Conservation (phyloP, 2,797 vertebrate genomes). For the Chaetodon trifasciatus region DNA sequence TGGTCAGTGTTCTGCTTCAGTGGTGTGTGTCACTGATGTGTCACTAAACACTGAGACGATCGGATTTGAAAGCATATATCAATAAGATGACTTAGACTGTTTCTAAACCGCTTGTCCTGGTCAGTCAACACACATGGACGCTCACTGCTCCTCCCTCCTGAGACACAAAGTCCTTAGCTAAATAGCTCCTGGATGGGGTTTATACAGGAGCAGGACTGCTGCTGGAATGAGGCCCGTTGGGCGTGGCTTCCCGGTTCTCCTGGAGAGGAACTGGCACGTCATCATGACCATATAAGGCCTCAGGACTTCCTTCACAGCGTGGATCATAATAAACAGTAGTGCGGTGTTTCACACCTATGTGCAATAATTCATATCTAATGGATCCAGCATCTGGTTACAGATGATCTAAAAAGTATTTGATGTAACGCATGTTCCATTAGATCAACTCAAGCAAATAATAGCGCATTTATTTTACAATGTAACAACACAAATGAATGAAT, state of each 20-base stretch:
- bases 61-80: background rate
- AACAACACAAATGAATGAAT: background rate
- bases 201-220: constrained; percentile 67
- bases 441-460: background rate
- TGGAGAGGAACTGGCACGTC: constrained; percentile 80
- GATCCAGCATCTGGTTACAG: no score
- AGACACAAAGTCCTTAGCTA: constrained; percentile 67
- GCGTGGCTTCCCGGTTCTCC: constrained; percentile 79
- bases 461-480: background rate
- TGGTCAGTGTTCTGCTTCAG: constrained; percentile 21
- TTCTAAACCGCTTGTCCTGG: no score
- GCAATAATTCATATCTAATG: background rate
- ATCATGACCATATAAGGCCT: constrained; percentile 82
- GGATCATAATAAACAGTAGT: constrained; percentile 37
- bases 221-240: constrained; percentile 72
- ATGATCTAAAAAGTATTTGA: background rate
- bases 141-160: constrained; percentile 20
- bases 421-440: background rate
- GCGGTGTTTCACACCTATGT: background rate
- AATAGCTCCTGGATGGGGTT: constrained; percentile 58
- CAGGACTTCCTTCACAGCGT: constrained; percentile 74
- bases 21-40: background rate
- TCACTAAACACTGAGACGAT: background rate
- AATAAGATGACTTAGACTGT: background rate
- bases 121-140: constrained; percentile 2